phyloP scores from a whole-genome alignment of 2,797 vertebrate genomes.

The Gymnoscopelus braueri region DNA sequence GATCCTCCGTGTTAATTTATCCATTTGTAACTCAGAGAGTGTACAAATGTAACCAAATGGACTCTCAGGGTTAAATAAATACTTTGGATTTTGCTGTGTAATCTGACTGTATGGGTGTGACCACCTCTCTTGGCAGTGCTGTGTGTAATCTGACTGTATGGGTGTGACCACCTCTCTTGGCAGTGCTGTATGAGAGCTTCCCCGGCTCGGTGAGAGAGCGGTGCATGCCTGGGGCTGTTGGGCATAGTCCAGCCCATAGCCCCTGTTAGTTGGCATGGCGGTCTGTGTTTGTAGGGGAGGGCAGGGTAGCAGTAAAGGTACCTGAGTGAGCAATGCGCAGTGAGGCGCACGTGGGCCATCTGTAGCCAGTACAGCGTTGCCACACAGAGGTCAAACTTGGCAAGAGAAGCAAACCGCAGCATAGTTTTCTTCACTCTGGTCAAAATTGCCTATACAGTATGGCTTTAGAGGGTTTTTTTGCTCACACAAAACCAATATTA shows the following conservation, averaged over 20 bases:
- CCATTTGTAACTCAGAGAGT: too few relatives aligned
- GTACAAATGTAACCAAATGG: too few relatives aligned
- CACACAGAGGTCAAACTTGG: constrained; percentile 71
- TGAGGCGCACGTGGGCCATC: constrained; percentile 73
- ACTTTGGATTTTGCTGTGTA: too few relatives aligned
- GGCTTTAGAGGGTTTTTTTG: constrained; percentile 7
- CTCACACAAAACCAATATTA: constrained; percentile 30
- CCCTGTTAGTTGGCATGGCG: constrained; percentile 50
- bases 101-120: constrained; percentile 4
- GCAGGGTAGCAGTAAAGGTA: constrained; percentile 72
- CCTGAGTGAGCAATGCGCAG: constrained; percentile 73
- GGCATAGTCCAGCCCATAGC: constrained; percentile 46
- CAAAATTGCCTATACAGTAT: constrained; percentile 43
- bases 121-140: constrained; percentile 25
- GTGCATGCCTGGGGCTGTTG: constrained; percentile 46
- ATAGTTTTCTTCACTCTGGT: constrained; percentile 57
- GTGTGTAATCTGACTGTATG: background rate
- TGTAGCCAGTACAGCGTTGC: constrained; percentile 59
- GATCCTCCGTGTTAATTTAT: too few relatives aligned
- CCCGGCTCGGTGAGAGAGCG: constrained; percentile 31
- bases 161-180: constrained; percentile 27
- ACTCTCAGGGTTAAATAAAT: too few relatives aligned
- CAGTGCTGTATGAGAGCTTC: constrained; percentile 35
- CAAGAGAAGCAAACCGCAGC: constrained; percentile 51
- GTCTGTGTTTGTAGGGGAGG: constrained; percentile 58